Evolutionary conservation across 2,797 vertebrate genomes (phyloP).

Genomic region (Melanogrammus aeglefinus): DNA sequence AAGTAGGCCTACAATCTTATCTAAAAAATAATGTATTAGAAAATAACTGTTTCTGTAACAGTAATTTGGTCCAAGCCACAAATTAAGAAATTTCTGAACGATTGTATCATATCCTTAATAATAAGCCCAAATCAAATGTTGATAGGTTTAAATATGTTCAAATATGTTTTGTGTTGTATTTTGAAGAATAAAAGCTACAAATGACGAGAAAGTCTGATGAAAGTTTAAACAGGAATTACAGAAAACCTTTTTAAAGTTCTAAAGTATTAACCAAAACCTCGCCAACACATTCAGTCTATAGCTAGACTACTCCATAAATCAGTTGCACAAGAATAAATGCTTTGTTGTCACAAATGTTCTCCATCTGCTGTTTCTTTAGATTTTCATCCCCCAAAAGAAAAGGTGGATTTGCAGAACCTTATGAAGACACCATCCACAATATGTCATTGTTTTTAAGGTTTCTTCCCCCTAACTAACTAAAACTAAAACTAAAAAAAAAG

Average conservation of each 20-base stretch:
- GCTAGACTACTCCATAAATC: background rate
- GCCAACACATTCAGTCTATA: slow-evolving; percentile 8
- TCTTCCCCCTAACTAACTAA: background rate
- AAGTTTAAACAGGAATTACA: background rate
- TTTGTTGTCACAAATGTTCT: background rate
- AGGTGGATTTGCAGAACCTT: background rate
- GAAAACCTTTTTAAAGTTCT: background rate
- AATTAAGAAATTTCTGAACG: background rate
- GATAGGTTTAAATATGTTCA: no score
- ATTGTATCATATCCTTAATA: background rate
- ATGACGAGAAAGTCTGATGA: background rate
- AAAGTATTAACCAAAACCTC: background rate
- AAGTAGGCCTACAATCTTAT: background rate
- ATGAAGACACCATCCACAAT: background rate
- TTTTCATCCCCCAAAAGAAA: background rate
- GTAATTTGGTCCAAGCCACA: background rate
- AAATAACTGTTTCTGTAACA: no score
- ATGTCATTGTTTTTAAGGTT: background rate
- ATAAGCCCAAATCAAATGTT: background rate
- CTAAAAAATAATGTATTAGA: background rate
- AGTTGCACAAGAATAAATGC: background rate
- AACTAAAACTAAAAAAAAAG: background rate
- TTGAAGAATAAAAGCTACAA: background rate
- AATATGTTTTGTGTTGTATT: background rate
- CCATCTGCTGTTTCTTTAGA: background rate